phyloP scores from a whole-genome alignment of 2,113 vertebrate genomes.

The Rhipidura dahli region DNA sequence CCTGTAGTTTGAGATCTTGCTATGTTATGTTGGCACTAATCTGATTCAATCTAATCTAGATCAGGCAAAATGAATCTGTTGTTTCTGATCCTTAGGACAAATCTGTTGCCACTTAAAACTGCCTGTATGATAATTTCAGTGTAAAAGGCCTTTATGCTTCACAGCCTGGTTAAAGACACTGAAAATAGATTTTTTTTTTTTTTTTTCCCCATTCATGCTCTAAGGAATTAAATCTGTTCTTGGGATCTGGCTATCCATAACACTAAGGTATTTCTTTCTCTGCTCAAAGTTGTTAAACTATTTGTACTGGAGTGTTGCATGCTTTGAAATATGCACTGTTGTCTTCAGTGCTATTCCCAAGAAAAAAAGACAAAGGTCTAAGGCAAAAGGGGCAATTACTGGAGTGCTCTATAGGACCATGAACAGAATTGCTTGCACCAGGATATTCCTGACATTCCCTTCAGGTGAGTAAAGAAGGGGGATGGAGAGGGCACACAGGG shows the following conservation, averaged over 20 bases:
- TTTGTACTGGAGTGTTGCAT: not conserved
- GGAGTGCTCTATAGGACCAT: accelerated
- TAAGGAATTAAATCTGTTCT: not conserved
- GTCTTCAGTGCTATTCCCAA: not conserved
- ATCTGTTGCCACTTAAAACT: not conserved
- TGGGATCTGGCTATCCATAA: not conserved
- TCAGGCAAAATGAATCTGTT: not conserved
- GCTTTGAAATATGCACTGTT: not conserved
- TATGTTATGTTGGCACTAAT: not conserved
- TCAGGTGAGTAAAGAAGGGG: not conserved
- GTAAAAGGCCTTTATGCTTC: not conserved
- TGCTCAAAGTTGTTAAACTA: not conserved
- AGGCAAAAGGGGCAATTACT: not conserved
- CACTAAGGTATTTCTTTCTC: not conserved
- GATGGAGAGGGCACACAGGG: not conserved
- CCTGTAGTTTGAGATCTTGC: not conserved
- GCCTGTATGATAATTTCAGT: not conserved
- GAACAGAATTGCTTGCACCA: not conserved
- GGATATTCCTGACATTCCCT: not conserved
- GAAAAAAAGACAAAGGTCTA: not conserved
- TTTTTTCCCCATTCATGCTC: not conserved
- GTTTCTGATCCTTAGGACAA: not conserved
- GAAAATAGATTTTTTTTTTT: not conserved
- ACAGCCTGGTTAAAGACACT: not conserved
- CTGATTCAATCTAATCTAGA: not conserved